Base-by-base conservation (phyloP, 2,888 invertebrate species). In the Daptonema setosum region DNA sequence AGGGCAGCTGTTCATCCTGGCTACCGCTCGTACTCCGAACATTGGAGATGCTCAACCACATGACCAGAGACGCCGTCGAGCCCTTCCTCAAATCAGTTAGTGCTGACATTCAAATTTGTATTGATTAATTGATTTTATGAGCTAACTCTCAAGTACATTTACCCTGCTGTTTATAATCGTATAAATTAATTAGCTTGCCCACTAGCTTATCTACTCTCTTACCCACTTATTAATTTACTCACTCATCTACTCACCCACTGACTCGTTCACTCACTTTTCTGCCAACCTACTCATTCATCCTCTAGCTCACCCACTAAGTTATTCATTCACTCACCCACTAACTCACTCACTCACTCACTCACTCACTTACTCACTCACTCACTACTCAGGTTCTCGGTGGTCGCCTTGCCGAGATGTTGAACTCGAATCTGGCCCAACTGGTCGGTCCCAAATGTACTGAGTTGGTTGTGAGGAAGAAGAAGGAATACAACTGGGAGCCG, bases 401-500 rank as follows among this genome's bases (percentile, higher is more conserved):
- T 69, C 78, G 91, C 56, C 79, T 97, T 57, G 90, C 93, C 56
- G 88, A 93, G 57, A 97, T 97, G 95, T 78, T 97, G 63, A 93
- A 97, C 75, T 93, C 88, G 73, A 97, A 97, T 76, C 78, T 97
- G 62, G 85, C 87, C 70, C 93, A 95, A 72, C 77, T 97, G 54
- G 91, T 90, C 73, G 91, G 93, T 14, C 53, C 56, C 22, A 67
- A 66, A 54, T 67, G 67, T 55, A 58, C 62, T 26, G 65, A 64
- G 29, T 55, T 68, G 54, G 67, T 66, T 57, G 67, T 54, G 83
- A 87, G 25, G 45, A 53, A 83, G 57, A 84, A 85, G 1, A 84
- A 86, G 62, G 88, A 88, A 73, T 97, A 93, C 72, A 87, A 87
- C 17, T 97, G 95, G 95, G 87, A 93, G 71, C 95, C 95, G 25